phyloP scores from a whole-genome alignment of 2,888 invertebrate species.

The Anarsia innoxiella region DNA sequence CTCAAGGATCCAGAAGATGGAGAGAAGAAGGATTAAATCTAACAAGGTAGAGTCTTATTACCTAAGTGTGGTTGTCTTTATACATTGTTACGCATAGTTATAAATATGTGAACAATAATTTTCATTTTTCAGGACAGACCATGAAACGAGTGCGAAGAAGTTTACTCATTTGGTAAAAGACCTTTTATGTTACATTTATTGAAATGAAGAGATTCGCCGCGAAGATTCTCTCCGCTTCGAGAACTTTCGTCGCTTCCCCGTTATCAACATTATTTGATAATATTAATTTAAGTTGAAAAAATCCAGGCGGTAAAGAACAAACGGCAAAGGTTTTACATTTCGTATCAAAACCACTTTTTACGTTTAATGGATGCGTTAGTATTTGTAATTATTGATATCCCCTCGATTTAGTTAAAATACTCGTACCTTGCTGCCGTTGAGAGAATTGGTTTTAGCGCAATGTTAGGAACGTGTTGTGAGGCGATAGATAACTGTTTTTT shows the following conservation, averaged over 20 bases:
- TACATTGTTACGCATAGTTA: too few relatives aligned
- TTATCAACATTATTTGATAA: slow-evolving; percentile 13
- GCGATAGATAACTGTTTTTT: slow-evolving; percentile 22
- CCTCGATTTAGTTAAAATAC: slow-evolving; percentile 19
- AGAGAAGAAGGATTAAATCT: slow-evolving; percentile 86
- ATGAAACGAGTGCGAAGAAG: slow-evolving; percentile 10
- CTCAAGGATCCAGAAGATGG: slow-evolving; percentile 98
- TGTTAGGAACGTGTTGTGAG: slow-evolving; percentile 27
- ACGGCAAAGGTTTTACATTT: too few relatives aligned
- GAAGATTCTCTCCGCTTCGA: slow-evolving; percentile 1
- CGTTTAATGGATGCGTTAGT: too few relatives aligned
- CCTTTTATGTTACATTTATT: slow-evolving; percentile 5
- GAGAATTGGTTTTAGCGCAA: slow-evolving; percentile 27
- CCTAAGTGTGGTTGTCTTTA: too few relatives aligned
- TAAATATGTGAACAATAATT: too few relatives aligned
- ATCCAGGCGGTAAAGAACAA: too few relatives aligned
- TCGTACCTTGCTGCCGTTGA: slow-evolving; percentile 30
- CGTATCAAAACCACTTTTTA: too few relatives aligned
- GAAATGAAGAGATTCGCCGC: slow-evolving; percentile 1
- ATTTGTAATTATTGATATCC: too few relatives aligned
- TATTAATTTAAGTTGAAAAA: slow-evolving; percentile 4
- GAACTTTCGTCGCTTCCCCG: slow-evolving; percentile 15
- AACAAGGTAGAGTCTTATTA: slow-evolving; percentile 1
- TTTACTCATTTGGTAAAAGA: slow-evolving; percentile 12
- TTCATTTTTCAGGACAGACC: slow-evolving; percentile 7